Conservation (phyloP, 2,797 vertebrate species). For the Balearica regulorum region DNA sequence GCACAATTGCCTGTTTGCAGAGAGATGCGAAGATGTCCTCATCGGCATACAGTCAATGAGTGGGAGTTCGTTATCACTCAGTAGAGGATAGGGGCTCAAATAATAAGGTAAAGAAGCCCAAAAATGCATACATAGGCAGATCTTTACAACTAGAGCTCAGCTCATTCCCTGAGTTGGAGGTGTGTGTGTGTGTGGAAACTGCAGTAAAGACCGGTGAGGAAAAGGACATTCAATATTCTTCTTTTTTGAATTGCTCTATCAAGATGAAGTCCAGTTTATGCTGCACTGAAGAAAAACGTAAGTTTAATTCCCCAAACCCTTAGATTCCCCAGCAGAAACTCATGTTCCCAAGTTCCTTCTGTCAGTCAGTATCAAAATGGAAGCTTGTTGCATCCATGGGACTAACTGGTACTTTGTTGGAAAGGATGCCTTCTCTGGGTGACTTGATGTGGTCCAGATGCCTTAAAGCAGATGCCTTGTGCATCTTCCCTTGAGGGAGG, state of each 20-base stretch:
- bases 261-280: neutral
- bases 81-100: neutral
- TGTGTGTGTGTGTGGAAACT: neutral
- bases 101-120: neutral
- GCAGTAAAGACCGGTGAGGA: neutral
- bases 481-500: neutral
- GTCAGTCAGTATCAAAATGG: neutral
- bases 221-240: neutral
- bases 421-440: neutral
- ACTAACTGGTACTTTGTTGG: neutral
- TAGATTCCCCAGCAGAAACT: neutral
- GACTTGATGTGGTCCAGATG: neutral
- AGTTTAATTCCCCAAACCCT: neutral
- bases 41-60: neutral
- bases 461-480: neutral
- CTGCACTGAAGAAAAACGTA: neutral
- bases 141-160: neutral
- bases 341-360: neutral
- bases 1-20: constrained; percentile 31
- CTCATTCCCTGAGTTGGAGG: neutral
- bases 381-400: neutral
- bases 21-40: constrained; percentile 41
- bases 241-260: neutral
- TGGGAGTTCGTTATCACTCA: constrained; percentile 15
- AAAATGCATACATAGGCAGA: neutral